Evolutionary conservation across 2,113 vertebrate species (phyloP).

Genomic region (Ramphastos sulfuratus): DNA sequence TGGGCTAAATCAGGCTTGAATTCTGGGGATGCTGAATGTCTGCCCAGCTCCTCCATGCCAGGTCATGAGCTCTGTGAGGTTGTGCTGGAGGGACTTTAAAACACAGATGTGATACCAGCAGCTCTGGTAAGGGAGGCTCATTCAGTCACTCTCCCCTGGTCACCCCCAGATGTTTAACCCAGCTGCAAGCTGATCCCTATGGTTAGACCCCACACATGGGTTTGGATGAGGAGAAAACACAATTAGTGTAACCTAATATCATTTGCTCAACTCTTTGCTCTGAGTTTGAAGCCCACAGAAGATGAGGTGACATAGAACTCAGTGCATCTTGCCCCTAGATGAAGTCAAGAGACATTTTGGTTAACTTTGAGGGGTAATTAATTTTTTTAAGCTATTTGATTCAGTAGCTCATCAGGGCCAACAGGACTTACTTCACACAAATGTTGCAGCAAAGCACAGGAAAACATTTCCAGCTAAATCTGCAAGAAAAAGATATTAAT

Average conservation of each 20-base stretch:
- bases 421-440: background rate
- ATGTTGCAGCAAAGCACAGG: background rate
- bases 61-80: background rate
- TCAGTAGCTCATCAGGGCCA: background rate
- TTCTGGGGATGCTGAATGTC: background rate
- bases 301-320: background rate
- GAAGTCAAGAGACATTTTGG: background rate
- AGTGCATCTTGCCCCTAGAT: background rate
- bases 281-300: background rate
- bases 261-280: no score
- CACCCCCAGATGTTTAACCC: background rate
- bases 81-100: background rate
- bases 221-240: background rate
- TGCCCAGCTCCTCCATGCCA: background rate
- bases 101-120: no score
- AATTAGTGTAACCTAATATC: no score
- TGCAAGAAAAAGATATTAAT: background rate
- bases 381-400: background rate
- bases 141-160: background rate
- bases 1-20: background rate
- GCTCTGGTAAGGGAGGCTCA: background rate
- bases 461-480: conserved; percentile 2
- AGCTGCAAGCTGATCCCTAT: background rate
- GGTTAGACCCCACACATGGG: background rate
- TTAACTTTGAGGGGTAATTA: background rate